phyloP scores from a whole-genome alignment of 2,113 vertebrate genomes.

The Notarius lentiginosus region DNA sequence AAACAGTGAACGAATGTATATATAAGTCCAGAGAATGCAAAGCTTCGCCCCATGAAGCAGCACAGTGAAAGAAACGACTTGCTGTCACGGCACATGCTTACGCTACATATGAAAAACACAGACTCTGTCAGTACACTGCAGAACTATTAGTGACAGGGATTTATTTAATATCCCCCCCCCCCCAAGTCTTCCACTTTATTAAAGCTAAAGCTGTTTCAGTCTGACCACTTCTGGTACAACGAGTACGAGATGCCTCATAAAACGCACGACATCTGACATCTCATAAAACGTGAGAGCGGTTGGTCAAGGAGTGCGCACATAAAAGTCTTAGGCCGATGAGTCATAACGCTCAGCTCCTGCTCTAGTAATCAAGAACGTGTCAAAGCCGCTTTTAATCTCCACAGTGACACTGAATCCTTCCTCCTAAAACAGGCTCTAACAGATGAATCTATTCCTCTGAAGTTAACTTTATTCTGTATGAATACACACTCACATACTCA shows the following conservation, averaged over 20 bases:
- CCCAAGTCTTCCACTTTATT: slow-evolving; percentile 24
- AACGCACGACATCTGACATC: slow-evolving; percentile 37
- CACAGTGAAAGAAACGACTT: slow-evolving; percentile 16
- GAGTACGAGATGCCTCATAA: slow-evolving; percentile 30
- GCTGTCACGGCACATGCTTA: slow-evolving; percentile 10
- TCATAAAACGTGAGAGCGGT: slow-evolving; percentile 45
- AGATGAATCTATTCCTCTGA: neutral
- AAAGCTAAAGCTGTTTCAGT: slow-evolving; percentile 39
- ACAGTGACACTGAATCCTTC: neutral
- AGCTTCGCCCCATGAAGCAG: slow-evolving; percentile 1
- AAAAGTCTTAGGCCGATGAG: slow-evolving; percentile 38
- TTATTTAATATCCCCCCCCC: too few relatives aligned
- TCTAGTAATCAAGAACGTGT: slow-evolving; percentile 35
- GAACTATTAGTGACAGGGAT: neutral
- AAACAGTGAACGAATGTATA: slow-evolving; percentile 5
- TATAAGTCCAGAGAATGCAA: slow-evolving; percentile 30
- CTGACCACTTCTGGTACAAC: slow-evolving; percentile 36
- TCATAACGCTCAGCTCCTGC: slow-evolving; percentile 33
- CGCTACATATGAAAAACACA: slow-evolving; percentile 14
- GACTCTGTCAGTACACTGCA: neutral
- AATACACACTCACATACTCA: neutral
- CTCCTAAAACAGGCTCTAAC: neutral
- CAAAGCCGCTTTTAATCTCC: slow-evolving; percentile 28
- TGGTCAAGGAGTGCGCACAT: slow-evolving; percentile 42
- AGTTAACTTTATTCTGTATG: neutral